Base-by-base conservation (phyloP, 2,888 invertebrate genomes). In the Meiosimyza platycephala region DNA sequence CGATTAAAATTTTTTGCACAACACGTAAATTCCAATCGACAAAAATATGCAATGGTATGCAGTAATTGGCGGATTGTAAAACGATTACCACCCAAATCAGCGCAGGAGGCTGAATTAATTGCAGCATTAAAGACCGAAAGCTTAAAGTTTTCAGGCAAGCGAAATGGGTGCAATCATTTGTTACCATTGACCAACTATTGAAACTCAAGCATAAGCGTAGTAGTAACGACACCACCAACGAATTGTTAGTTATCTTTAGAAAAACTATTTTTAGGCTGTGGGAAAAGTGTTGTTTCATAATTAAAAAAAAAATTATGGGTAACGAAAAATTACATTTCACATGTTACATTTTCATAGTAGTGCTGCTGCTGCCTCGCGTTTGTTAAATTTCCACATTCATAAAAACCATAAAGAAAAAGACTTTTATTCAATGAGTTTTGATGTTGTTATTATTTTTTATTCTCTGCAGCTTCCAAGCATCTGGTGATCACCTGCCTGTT, bases 401-500 rank as follows among this genome's bases (percentile, higher is more conserved):
- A 22, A 22, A 22, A 22, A 22, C 22, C 22, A 22, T 22, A 22
- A 22, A 2, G 2, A 28, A 22, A 22, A 28, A 4, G 3, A 0
- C 28, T 28, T 28, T 28, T 28, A 28, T 28, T 28, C 2, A 28
- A 28, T 28, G 28, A 28, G 2, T 28, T 28, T 28, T 4, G 2
- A 55, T 16, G 15, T 52, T 40, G 22, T 28, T 62, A 1, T n/a
- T 51, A 28, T 59, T 52, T 57, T 64, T 63, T 22, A 55, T 11
- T 50, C 47, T 12, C 54, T 71, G 76, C 74, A 88, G 92, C 81
- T 93, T 93, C 90, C 91, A 93, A 89, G 95, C 95, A 11, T 89
- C 89, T 64, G 95, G 95, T 48, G 95, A 95, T 82, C 94, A 94
- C 85, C 90, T 94, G 81, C 93, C 93, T 62, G 91, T 92, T 73